Evolutionary conservation across 1,140 invertebrate genomes (phyloP).

Genomic region (Zeugodacus cucurbitae): DNA sequence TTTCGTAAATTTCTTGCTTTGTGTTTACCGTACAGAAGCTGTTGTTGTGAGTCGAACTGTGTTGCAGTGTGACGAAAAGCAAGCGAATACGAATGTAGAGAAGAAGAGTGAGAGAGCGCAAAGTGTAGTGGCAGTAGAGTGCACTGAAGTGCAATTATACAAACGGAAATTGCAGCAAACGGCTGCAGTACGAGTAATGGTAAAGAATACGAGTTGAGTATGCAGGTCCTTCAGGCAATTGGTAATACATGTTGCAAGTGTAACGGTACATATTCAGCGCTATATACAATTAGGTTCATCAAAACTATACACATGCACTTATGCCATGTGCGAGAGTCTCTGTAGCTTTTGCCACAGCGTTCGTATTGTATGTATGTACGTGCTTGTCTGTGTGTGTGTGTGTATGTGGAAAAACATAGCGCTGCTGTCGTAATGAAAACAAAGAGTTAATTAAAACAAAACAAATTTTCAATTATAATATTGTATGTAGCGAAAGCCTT

Average conservation of each 20-base stretch:
- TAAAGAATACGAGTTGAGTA: background rate
- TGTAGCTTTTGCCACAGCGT: background rate
- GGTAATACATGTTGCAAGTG: background rate
- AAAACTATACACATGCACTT: background rate
- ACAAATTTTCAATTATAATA: constrained; percentile 32
- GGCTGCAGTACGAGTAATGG: background rate
- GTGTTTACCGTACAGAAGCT: background rate
- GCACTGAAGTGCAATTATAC: constrained; percentile 24
- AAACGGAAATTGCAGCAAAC: constrained; percentile 35
- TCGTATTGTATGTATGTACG: background rate
- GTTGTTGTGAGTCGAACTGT: background rate
- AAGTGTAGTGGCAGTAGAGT: background rate
- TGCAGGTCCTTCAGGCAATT: background rate
- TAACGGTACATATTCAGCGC: background rate
- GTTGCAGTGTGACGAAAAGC: background rate
- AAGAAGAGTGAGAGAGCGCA: background rate
- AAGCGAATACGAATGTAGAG: background rate
- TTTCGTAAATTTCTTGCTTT: background rate
- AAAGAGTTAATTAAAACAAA: constrained; percentile 38
- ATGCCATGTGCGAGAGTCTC: background rate
- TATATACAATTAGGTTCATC: background rate
- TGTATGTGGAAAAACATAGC: background rate
- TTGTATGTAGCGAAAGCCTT: constrained; percentile 1
- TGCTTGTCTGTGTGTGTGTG: background rate
- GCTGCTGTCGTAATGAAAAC: background rate